These are phyloP conservation scores for Phaenicophaeus curvirostris DNA, from an alignment of 2,797 vertebrate species.

Conservation along the genomic window DNA sequence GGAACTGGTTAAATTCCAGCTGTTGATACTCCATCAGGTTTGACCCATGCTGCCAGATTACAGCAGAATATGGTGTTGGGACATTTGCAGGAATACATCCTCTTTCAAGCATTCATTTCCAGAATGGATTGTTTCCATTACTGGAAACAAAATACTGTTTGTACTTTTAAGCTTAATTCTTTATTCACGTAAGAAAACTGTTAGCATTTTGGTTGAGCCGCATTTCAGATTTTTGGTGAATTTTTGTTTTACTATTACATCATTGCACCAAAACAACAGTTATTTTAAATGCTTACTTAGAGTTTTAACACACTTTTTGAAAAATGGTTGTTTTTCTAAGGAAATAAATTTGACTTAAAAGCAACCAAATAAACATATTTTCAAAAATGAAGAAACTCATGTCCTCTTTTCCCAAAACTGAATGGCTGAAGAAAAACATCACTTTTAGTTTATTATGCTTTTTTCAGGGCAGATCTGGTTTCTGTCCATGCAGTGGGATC, in stretches of 20 bases:
- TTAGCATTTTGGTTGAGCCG: background rate
- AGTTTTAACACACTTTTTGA: background rate
- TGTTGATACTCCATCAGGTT: background rate
- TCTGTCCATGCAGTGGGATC: background rate
- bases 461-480: background rate
- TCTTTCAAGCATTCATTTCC: background rate
- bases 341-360: background rate
- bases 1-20: background rate
- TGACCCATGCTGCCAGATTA: background rate
- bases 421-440: background rate
- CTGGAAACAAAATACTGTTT: background rate
- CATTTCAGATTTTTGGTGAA: background rate
- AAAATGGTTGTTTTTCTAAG: background rate
- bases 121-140: background rate
- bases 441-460: background rate
- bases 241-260: background rate
- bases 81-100: background rate
- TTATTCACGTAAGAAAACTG: background rate
- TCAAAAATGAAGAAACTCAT: background rate
- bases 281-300: background rate
- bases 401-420: background rate
- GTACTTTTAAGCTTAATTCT: background rate
- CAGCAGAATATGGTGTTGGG: background rate
- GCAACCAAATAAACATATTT: background rate
- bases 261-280: background rate